A percentile compares a stretch with the other conserved stretches of the same genome.
Conservation (phyloP, 2,797 vertebrate species). For the Lophotriccus pileatus region DNA sequence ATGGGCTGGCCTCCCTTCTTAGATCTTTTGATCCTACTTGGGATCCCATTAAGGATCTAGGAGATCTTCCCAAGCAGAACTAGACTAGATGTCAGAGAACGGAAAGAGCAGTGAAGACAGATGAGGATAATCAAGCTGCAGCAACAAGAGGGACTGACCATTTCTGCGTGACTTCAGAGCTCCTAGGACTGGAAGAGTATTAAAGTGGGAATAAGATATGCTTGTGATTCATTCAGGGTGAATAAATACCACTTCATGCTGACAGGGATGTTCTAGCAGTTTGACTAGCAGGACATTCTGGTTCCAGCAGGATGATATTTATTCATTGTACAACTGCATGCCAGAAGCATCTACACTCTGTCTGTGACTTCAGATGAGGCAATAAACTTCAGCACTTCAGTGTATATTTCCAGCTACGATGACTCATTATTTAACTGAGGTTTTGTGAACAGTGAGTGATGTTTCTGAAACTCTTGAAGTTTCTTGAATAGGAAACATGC, state of each 20-base stretch:
- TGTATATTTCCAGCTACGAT: not conserved
- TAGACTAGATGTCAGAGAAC: not conserved
- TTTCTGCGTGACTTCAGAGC: not conserved
- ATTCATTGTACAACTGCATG: not conserved
- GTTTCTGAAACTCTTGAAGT: conserved; percentile 47
- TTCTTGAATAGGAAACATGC: conserved; percentile 23
- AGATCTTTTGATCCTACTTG: not conserved
- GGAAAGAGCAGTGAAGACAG: fast-evolving
- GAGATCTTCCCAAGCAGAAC: not conserved
- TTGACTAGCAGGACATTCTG: not conserved
- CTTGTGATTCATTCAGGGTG: not conserved
- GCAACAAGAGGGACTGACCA: not conserved
- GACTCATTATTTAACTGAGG: not conserved
- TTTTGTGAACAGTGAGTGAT: conserved; percentile 26
- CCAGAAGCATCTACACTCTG: not conserved
- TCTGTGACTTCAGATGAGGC: not conserved
- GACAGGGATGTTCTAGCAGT: not conserved
- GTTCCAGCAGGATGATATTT: not conserved
- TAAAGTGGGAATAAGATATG: not conserved
- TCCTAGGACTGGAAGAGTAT: not conserved
- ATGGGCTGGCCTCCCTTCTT: not conserved
- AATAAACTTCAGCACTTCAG: not conserved
- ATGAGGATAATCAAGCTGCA: not conserved
- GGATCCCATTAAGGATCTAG: not conserved
- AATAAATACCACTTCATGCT: not conserved